Percentiles rank a stretch among this genome's conserved stretches.
Conservation (phyloP, 2,113 vertebrate species). For the Eublepharis macularius region DNA sequence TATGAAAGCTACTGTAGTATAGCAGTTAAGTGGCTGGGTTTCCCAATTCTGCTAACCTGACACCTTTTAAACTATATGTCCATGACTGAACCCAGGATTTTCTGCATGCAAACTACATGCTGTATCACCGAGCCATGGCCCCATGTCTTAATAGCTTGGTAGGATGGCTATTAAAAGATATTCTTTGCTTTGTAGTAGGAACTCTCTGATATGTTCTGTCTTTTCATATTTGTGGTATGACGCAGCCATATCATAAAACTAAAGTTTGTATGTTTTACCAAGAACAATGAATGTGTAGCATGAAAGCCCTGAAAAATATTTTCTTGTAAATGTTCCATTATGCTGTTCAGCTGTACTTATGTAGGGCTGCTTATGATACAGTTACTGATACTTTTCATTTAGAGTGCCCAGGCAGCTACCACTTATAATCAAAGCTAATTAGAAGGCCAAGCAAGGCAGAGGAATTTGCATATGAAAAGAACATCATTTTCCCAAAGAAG, state of each 20-base stretch:
- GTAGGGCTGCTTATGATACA: background rate
- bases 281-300: background rate
- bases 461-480: slow-evolving; percentile 64
- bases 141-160: no score
- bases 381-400: slow-evolving; percentile 53
- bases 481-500: slow-evolving; percentile 53
- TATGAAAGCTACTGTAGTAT: no score
- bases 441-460: slow-evolving; percentile 55
- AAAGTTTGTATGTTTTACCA: slow-evolving; percentile 14
- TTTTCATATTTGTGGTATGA: background rate
- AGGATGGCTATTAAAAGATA: no score
- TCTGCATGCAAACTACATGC: no score
- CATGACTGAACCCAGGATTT: no score
- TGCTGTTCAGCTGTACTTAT: background rate
- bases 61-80: no score
- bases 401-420: slow-evolving; percentile 48
- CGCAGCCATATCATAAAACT: slow-evolving; percentile 11
- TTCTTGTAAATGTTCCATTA: slow-evolving; percentile 19
- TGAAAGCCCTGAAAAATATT: slow-evolving; percentile 7
- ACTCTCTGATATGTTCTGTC: background rate
- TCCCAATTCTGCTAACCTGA: no score
- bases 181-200: background rate
- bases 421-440: slow-evolving; percentile 65
- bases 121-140: no score
- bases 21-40: no score